These are phyloP conservation scores for Cyclophora albipunctata DNA, from an alignment of 2,888 invertebrate species.

Conservation along the genomic window DNA sequence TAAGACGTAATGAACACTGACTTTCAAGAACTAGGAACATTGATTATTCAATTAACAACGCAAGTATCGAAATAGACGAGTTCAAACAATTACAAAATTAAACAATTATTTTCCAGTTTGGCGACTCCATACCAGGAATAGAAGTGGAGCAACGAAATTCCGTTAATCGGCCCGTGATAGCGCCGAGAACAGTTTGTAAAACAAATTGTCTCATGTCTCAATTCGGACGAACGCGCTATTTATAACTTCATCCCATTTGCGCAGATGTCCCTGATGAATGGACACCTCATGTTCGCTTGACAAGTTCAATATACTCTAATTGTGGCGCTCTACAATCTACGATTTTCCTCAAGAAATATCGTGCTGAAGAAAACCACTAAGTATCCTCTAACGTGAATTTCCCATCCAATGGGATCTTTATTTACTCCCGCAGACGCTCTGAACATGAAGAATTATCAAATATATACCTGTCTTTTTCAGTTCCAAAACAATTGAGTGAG, in stretches of 20 bases:
- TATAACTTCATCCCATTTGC: slow-evolving; percentile 17
- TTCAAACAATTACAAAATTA: not conserved
- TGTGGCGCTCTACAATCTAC: no score
- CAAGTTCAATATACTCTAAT: no score
- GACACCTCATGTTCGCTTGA: no score
- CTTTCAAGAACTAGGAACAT: no score
- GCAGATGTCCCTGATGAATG: not conserved
- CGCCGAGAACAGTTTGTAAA: slow-evolving; percentile 21
- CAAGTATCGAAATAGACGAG: not conserved
- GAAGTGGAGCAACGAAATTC: not conserved
- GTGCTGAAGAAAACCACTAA: not conserved
- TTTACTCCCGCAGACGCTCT: no score
- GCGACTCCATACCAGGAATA: not conserved
- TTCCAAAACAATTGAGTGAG: no score
- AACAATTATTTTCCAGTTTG: not conserved
- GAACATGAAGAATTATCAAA: not conserved
- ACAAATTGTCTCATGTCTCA: slow-evolving; percentile 39
- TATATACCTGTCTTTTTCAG: not conserved
- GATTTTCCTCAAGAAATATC: no score
- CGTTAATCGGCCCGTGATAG: not conserved
- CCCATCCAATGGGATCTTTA: not conserved
- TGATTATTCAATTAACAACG: not conserved
- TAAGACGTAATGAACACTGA: no score
- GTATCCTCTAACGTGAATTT: not conserved
- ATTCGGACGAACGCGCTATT: slow-evolving; percentile 33